A percentile compares a stretch with the other conserved stretches of the same genome.
These are phyloP conservation scores for Watsonalla binaria DNA, from an alignment of 2,888 invertebrate genomes.

Conservation along the genomic window DNA sequence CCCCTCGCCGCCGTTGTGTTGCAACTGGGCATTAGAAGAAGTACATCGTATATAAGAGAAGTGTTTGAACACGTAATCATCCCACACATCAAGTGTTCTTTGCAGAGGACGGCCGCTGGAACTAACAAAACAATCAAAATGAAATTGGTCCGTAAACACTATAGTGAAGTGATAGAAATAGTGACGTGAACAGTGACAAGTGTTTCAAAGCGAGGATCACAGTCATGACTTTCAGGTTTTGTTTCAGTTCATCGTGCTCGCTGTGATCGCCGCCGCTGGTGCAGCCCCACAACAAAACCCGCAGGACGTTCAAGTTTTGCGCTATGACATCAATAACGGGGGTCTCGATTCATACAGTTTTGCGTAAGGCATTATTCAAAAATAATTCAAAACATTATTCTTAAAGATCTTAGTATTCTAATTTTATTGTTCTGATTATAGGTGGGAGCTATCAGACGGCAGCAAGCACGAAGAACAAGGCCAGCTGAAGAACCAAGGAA, in stretches of 20 bases:
- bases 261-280: conserved; percentile 44
- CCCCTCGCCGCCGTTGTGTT: conserved; percentile 43
- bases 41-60: conserved; percentile 71
- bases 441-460: conserved; percentile 79
- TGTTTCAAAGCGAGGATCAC: conserved; percentile 14
- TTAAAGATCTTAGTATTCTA: neutral
- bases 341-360: conserved; percentile 79
- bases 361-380: conserved; percentile 57
- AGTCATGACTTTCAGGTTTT: conserved; percentile 21
- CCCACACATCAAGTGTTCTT: conserved; percentile 55
- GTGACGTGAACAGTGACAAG: conserved; percentile 30
- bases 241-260: conserved; percentile 61
- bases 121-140: conserved; percentile 48
- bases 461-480: conserved; percentile 77
- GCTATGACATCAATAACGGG: conserved; percentile 80
- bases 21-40: conserved; percentile 67
- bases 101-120: conserved; percentile 47
- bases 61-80: conserved; percentile 61
- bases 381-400: neutral
- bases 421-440: conserved; percentile 19
- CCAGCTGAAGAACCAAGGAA: conserved; percentile 74
- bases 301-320: conserved; percentile 79
- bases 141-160: conserved; percentile 60
- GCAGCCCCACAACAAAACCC: conserved; percentile 62
- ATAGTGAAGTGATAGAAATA: conserved; percentile 25